Conservation (phyloP, 2,113 vertebrate species). For the Labeo catla region DNA sequence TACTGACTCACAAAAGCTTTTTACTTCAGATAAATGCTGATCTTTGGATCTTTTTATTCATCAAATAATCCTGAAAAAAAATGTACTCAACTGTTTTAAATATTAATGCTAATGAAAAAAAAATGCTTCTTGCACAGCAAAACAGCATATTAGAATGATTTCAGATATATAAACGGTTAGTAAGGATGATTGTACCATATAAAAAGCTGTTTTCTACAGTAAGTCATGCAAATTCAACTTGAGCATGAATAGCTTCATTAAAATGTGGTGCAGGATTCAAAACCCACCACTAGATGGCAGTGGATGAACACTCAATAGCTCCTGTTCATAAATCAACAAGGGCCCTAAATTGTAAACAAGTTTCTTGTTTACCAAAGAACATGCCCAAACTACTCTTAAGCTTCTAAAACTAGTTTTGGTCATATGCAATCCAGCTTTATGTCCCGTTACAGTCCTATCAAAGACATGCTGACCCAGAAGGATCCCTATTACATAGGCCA, state of each 20-base stretch:
- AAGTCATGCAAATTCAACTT: not conserved
- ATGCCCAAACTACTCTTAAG: not conserved
- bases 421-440: not conserved
- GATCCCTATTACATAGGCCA: not conserved
- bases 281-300: constrained; percentile 26
- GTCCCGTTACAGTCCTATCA: not conserved
- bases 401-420: not conserved
- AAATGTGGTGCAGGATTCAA: constrained; percentile 3
- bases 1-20: no score
- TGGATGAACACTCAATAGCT: not conserved
- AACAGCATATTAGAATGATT: no score
- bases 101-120: no score
- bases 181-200: not conserved
- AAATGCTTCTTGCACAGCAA: no score
- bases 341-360: not conserved
- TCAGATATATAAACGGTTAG: not conserved
- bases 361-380: no score
- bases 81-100: no score
- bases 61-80: no score
- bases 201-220: not conserved
- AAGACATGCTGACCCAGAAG: constrained; percentile 9
- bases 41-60: no score
- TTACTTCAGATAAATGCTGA: no score
- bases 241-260: not conserved
- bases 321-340: not conserved